Evolutionary conservation across 2,888 invertebrate genomes (phyloP), one percentile per base, ranked within the genome.

Genomic region (Punctoribates punctum): DNA sequence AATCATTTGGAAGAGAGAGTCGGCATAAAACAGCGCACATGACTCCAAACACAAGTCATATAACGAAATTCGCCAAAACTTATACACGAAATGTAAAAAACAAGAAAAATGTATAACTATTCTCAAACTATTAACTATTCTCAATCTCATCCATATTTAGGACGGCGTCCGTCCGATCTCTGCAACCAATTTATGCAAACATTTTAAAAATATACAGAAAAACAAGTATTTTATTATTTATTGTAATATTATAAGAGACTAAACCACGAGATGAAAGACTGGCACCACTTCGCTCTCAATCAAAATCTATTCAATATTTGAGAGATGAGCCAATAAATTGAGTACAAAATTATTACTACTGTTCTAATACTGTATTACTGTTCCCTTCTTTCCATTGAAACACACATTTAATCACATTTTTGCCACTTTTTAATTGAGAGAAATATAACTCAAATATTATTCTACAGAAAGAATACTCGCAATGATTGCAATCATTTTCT

Each of bases 91-190:
- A 67, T 67, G 20, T 38, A 38, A 67, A 60, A 67, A 38, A 23
- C 62, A 65, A 15, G 15, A 15, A 29, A 65, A 9, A 60, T 4
- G 8, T n/a, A 20, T 54, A 15, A 54, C 34, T 34, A 34, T 34
- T 5, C 34, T 34, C 20, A 34, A 34, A 34, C 34, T 34, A 34
- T 34, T n/a, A 38, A n/a, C 38, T 67, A n/a, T n/a, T 67, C 67
- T 67, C 67, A 67, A 38, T n/a, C 62, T 65, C 62, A 65, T 67
- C n/a, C 67, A 67, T 67, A 67, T 67, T 67, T 34, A 67, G 67
- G 67, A 67, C 67, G 67, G 13, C 67, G 67, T 17, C 38, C 60
- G 60, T 60, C 60, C 27, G 27, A 1, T 27, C 13, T 27, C 13
- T 25, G 60, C 27, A 60, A 38, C 67, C 67, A 67, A 67, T 67